phyloP scores from a whole-genome alignment of 1,140 invertebrate species.

The Oncopodura yosiiana region DNA sequence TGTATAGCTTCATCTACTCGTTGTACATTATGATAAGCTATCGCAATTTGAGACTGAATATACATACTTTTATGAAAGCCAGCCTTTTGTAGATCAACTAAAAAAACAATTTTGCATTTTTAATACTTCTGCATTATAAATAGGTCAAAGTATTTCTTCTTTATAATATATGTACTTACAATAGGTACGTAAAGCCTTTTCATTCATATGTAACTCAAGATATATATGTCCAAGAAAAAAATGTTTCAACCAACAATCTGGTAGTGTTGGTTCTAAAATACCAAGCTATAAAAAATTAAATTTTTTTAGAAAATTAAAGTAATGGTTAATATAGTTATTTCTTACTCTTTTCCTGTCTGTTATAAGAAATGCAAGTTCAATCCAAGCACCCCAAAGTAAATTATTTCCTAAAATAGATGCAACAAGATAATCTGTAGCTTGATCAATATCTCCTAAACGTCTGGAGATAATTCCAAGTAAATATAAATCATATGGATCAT shows the following conservation, averaged over 20 bases:
- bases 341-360: conserved; percentile 58
- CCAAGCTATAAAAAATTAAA: conserved; percentile 45
- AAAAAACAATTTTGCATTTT: no score
- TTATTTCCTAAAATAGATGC: conserved; percentile 67
- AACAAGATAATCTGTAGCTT: conserved; percentile 64
- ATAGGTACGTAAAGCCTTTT: conserved; percentile 78
- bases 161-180: conserved; percentile 36
- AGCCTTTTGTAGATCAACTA: conserved; percentile 55
- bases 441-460: conserved; percentile 65
- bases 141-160: neutral
- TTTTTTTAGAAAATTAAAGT: neutral
- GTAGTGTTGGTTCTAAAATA: conserved; percentile 51
- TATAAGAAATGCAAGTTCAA: conserved; percentile 77
- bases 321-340: conserved; percentile 13
- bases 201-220: conserved; percentile 79
- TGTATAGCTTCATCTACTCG: conserved; percentile 91
- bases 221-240: conserved; percentile 86
- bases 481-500: conserved; percentile 83
- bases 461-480: conserved; percentile 85
- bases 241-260: conserved; percentile 88
- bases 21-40: conserved; percentile 84
- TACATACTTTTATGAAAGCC: conserved; percentile 82
- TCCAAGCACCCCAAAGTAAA: conserved; percentile 85
- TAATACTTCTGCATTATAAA: conserved; percentile 7
- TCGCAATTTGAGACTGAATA: conserved; percentile 81